Conservation (phyloP, 2,113 vertebrate genomes). For the Heterochromis multidens region DNA sequence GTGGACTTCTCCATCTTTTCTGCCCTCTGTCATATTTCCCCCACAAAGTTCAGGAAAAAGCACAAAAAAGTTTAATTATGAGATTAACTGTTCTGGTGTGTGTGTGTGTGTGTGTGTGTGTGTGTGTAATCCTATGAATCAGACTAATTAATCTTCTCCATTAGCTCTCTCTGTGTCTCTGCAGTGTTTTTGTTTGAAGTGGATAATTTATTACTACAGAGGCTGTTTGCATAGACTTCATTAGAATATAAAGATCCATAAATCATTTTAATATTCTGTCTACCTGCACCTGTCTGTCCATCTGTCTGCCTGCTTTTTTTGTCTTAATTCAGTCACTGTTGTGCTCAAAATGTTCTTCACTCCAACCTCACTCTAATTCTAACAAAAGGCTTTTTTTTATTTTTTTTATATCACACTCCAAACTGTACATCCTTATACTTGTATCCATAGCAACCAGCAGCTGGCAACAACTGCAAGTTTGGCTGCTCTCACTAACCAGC, state of each 20-base stretch:
- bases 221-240: conserved; percentile 35
- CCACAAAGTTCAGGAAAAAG: neutral
- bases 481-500: neutral
- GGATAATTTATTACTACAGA: conserved; percentile 33
- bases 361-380: neutral
- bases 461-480: neutral
- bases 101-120: conserved; percentile 8
- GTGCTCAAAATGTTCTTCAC: neutral
- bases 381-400: neutral
- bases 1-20: neutral
- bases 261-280: neutral
- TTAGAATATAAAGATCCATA: conserved; percentile 10
- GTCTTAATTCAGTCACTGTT: neutral
- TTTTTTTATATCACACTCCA: neutral
- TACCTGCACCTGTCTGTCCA: neutral
- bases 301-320: neutral
- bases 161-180: conserved; percentile 33
- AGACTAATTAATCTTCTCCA: conserved; percentile 43
- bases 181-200: conserved; percentile 57
- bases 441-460: neutral
- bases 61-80: conserved; percentile 14
- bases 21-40: neutral
- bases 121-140: conserved; percentile 23
- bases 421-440: neutral
- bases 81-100: conserved; percentile 10